phyloP scores from a whole-genome alignment of 2,888 invertebrate species.

The Synergus gifuensis region DNA sequence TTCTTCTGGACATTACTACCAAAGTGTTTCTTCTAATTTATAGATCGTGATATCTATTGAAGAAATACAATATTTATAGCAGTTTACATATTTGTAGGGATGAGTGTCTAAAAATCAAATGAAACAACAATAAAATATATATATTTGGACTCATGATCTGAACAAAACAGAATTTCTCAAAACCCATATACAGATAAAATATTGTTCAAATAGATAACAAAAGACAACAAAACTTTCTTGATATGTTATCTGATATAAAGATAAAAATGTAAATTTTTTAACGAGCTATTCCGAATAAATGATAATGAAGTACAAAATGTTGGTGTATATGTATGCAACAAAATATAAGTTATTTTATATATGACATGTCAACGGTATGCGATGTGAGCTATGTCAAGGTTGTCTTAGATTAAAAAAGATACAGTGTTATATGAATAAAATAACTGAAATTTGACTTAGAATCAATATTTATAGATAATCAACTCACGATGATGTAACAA shows the following conservation, averaged over 20 bases:
- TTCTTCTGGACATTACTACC: conserved; percentile 68
- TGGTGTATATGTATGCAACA: neutral
- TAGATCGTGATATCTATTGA: neutral
- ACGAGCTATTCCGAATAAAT: too few relatives aligned
- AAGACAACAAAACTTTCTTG: neutral
- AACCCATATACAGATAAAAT: neutral
- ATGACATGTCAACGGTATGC: neutral
- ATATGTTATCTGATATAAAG: neutral
- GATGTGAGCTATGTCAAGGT: neutral
- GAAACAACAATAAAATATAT: neutral
- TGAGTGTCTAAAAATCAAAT: neutral
- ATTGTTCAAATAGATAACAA: neutral
- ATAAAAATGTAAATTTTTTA: neutral
- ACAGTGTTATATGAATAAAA: neutral
- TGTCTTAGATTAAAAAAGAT: neutral
- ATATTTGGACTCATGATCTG: too few relatives aligned
- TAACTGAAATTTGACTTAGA: neutral
- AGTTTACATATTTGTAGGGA: neutral
- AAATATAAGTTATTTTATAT: neutral
- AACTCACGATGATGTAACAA: conserved; percentile 33
- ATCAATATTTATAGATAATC: neutral
- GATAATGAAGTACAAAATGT: neutral
- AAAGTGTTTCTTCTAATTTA: conserved; percentile 45
- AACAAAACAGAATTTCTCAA: neutral
- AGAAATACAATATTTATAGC: neutral